These are phyloP conservation scores for Turnix velox DNA, from an alignment of 2,113 vertebrate genomes.

Conservation along the genomic window DNA sequence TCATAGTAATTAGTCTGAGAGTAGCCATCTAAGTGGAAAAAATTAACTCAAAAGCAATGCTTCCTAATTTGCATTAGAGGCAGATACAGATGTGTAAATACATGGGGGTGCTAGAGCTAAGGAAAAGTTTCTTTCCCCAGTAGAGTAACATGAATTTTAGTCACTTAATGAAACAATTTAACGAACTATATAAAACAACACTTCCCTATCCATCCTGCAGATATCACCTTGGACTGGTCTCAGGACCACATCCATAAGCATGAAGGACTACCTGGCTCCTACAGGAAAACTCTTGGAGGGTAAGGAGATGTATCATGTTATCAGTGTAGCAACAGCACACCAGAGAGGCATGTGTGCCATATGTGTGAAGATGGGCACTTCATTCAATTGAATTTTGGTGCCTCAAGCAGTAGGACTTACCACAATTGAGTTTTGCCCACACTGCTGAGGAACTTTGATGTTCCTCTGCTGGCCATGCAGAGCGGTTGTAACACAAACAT, in stretches of 20 bases:
- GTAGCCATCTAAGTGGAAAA: neutral
- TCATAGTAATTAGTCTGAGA: neutral
- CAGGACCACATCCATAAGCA: accelerated
- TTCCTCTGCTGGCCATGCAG: neutral
- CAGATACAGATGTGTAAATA: neutral
- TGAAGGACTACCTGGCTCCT: neutral
- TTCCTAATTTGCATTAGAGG: neutral
- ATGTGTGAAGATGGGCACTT: neutral
- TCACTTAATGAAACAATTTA: neutral
- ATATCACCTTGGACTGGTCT: neutral
- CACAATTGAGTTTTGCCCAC: neutral
- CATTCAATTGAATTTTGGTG: neutral
- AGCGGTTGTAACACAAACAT: neutral
- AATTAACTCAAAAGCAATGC: neutral
- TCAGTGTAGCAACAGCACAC: neutral
- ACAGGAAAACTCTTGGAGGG: neutral
- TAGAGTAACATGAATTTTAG: neutral
- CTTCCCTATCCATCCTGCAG: neutral
- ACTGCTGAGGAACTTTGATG: accelerated
- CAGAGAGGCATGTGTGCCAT: neutral
- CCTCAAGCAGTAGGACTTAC: neutral
- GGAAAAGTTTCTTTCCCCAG: neutral
- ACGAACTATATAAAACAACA: neutral
- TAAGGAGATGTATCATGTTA: neutral
- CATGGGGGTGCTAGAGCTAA: neutral